Percentiles rank a stretch among this genome's conserved stretches.
These are phyloP conservation scores for Leptinotarsa texana DNA, from an alignment of 1,140 invertebrate genomes.

Conservation along the genomic window DNA sequence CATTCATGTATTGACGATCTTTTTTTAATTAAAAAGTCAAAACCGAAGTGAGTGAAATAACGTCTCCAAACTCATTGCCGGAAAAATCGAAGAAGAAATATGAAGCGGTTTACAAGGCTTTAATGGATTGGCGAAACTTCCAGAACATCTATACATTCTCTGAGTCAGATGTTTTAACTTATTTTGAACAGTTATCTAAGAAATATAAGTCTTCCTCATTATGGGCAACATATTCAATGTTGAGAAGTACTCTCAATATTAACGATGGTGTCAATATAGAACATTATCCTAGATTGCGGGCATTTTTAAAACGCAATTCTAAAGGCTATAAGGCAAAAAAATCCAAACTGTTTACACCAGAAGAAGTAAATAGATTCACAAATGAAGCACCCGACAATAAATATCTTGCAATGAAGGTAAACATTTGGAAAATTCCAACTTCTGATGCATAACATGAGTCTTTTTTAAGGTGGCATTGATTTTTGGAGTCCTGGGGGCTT, in stretches of 20 bases:
- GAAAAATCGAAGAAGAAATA: not conserved
- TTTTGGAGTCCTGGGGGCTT: not conserved
- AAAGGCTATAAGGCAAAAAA: not conserved
- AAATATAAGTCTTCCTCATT: not conserved
- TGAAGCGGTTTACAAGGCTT: not conserved
- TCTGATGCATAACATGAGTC: not conserved
- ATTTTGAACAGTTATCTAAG: not conserved
- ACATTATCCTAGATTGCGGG: not conserved
- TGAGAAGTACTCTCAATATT: not conserved
- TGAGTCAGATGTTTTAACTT: not conserved
- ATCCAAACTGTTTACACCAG: not conserved
- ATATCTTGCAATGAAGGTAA: conserved; percentile 4
- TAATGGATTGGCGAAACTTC: not conserved
- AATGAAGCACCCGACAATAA: not conserved
- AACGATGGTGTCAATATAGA: not conserved
- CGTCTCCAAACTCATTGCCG: not conserved
- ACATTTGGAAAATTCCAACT: not conserved
- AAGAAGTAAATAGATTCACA: not conserved
- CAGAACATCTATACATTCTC: not conserved
- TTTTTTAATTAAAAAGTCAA: too few relatives aligned
- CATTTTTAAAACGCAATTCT: not conserved
- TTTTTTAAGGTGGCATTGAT: conserved; percentile 6
- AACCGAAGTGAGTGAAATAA: not conserved
- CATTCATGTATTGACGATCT: too few relatives aligned
- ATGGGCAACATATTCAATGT: not conserved